Evolutionary conservation across 2,113 vertebrate species (phyloP), one percentile per base, ranked within the genome.

Genomic region (Platanista minor): DNA sequence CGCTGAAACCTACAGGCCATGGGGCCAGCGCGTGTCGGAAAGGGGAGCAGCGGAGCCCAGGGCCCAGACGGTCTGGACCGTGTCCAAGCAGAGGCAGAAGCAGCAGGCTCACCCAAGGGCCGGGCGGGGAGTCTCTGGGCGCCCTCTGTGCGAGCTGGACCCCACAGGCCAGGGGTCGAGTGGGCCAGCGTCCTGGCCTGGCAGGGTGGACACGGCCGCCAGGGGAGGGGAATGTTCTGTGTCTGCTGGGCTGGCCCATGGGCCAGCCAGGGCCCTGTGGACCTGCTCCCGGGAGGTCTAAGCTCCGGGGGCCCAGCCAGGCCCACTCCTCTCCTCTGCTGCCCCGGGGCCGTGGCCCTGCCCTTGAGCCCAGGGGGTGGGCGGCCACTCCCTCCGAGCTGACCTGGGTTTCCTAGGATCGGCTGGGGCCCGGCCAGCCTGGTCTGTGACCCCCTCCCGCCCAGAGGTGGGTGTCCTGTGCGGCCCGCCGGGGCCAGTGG

Each of bases 311-410:
- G 69, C 29, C 31, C 4, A 46, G 46, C 54, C 46, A 49, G 72
- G 15, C 57, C 59, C n/a, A 5, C 36, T 11, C 25, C 31, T 39
- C 12, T 71, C 27, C n/a, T 52, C 41, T 0, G 0, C 23, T 52
- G 7, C 61, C 90, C 77, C 33, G 21, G 59, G 67, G 39, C 23
- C 15, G 0, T 11, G 0, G 31, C 64, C 15, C 13, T 20, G 52
- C 1, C 6, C 36, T 64, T n/a, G 43, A 21, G 43, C n/a, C 9
- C 1, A 0, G 39, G 23, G 8, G 15, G 25, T 59, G 8, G 33
- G 13, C 11, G 5, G 25, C 43, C 8, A 0, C 57, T 64, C 39
- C 80, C 12, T 84, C 54, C 64, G 5, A 49, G 41, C 31, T 39
- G 52, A 80, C 23, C 39, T 9, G 41, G 25, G 3, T 33, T 66